phyloP scores from a whole-genome alignment of 2,888 invertebrate species.

The Unio pictorum region DNA sequence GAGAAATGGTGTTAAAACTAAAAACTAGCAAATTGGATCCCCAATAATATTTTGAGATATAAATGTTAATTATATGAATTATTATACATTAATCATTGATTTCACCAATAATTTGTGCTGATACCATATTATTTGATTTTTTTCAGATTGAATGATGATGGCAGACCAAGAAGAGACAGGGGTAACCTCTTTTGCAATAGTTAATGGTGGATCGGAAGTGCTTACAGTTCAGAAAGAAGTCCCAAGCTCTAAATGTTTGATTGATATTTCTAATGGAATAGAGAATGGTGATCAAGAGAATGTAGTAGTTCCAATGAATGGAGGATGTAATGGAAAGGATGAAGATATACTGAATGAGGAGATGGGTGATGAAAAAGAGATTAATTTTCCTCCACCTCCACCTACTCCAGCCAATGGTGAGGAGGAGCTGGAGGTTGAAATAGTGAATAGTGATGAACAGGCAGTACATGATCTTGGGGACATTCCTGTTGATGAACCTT shows the following conservation, averaged over 20 bases:
- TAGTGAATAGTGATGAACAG: conserved; percentile 4
- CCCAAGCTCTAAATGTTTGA: background rate
- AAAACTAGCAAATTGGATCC: no score
- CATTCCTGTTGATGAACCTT: conserved; percentile 15
- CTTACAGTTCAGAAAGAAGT: no score
- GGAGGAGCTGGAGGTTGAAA: conserved; percentile 12
- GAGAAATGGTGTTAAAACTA: no score
- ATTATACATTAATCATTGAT: no score
- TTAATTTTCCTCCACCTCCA: conserved; percentile 32
- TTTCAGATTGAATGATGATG: no score
- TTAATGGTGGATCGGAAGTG: no score
- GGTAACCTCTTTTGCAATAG: no score
- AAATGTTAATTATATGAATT: no score
- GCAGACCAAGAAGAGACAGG: no score
- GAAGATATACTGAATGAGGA: conserved; percentile 10
- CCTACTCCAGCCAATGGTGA: conserved; percentile 20
- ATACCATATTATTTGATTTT: no score
- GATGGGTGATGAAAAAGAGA: conserved; percentile 5
- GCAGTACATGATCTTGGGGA: conserved; percentile 13
- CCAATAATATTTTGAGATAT: no score
- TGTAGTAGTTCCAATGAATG: conserved; percentile 24
- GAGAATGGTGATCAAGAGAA: conserved; percentile 16
- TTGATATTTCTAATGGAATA: conserved; percentile 13
- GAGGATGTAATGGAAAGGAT: conserved; percentile 17
- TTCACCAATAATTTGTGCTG: no score